Percentiles rank a stretch among this genome's conserved stretches.
phyloP scores from a whole-genome alignment of 2,113 vertebrate genomes.

The Mastomys natalensis region DNA sequence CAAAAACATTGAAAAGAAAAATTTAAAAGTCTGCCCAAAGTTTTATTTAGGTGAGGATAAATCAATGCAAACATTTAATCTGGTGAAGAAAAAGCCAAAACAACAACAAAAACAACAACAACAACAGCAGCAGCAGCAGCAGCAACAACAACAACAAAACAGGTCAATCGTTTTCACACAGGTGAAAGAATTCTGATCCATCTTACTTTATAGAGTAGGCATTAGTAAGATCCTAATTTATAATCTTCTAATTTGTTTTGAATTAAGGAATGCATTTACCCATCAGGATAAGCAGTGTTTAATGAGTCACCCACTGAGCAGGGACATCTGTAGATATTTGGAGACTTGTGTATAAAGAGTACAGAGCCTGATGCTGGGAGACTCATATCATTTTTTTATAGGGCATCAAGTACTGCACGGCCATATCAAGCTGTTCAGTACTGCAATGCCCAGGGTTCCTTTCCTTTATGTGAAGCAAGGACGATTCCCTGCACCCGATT shows the following conservation, averaged over 20 bases:
- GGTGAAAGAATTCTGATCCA: not conserved
- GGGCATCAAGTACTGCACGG: not conserved
- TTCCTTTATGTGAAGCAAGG: not conserved
- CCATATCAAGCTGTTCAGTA: not conserved
- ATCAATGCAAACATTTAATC: not conserved
- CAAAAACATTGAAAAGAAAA: constrained; percentile 13
- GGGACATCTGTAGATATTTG: not conserved
- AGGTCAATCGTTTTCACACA: not conserved
- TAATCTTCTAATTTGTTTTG: not conserved
- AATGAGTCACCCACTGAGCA: not conserved
- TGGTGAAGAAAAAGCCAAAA: not conserved
- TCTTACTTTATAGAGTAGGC: not conserved
- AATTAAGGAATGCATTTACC: not conserved
- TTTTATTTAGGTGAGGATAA: not conserved
- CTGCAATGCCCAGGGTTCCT: not conserved
- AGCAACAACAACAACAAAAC: not conserved
- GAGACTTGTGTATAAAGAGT: not conserved
- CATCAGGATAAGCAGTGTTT: not conserved
- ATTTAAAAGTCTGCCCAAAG: not conserved
- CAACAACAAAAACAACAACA: too few relatives aligned
- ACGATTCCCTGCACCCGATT: not conserved
- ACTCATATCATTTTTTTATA: not conserved
- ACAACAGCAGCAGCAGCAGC: too few relatives aligned
- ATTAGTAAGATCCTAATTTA: not conserved
- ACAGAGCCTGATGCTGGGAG: not conserved